A percentile compares a stretch with the other conserved stretches of the same genome.
Conservation (phyloP, 2,113 vertebrate genomes). For the Cinclus mexicanus region DNA sequence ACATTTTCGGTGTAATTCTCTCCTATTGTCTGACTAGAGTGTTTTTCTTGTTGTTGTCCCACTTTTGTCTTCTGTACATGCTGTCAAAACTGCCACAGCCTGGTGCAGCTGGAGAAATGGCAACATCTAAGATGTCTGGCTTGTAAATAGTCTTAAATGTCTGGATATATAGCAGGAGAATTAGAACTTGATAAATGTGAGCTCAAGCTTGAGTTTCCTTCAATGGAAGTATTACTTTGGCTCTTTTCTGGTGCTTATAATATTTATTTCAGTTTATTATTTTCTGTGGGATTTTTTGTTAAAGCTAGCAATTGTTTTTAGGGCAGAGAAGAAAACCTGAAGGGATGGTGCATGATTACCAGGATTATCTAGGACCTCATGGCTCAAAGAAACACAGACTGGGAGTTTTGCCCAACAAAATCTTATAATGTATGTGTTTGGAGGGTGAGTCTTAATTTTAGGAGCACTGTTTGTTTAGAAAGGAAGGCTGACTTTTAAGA, state of each 20-base stretch:
- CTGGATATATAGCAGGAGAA: not conserved
- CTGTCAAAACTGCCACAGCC: not conserved
- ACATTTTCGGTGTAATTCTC: not conserved
- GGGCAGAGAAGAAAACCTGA: not conserved
- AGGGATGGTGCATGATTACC: not conserved
- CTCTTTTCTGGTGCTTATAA: not conserved
- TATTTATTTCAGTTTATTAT: not conserved
- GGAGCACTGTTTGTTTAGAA: not conserved
- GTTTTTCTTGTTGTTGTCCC: not conserved
- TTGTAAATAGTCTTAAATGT: not conserved
- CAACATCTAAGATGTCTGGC: not conserved
- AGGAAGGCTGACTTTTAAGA: not conserved
- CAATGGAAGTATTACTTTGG: not conserved
- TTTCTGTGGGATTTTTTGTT: not conserved
- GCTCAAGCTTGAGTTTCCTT: not conserved
- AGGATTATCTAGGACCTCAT: not conserved
- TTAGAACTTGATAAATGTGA: not conserved
- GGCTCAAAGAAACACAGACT: not conserved
- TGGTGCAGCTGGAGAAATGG: not conserved
- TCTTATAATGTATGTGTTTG: not conserved
- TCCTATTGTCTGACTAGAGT: not conserved
- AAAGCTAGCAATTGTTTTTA: not conserved
- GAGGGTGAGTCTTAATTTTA: not conserved
- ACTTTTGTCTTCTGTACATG: not conserved
- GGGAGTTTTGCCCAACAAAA: not conserved